Conservation (phyloP, 2,888 invertebrate genomes). For the Mechanitis mazaeus region DNA sequence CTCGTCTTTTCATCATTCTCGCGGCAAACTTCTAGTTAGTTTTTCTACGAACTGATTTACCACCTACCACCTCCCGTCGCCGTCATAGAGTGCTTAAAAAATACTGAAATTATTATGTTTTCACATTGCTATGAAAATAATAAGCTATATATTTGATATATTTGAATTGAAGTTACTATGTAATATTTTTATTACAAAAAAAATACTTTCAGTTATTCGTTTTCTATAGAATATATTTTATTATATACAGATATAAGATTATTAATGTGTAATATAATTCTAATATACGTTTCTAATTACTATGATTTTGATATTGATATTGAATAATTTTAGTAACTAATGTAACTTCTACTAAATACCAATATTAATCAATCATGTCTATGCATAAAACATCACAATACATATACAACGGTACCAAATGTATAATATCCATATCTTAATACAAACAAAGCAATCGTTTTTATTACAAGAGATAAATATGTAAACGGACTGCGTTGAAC, state of each 20-base stretch:
- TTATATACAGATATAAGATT: too few relatives aligned
- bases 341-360: too few relatives aligned
- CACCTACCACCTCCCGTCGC: conserved; percentile 42
- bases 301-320: too few relatives aligned
- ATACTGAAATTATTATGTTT: conserved; percentile 45
- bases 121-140: conserved; percentile 15
- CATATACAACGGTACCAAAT: too few relatives aligned
- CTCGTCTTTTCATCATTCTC: conserved; percentile 68
- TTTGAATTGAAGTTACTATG: conserved; percentile 2
- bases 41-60: conserved; percentile 71
- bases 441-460: neutral
- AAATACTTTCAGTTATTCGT: too few relatives aligned
- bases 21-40: conserved; percentile 68
- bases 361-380: too few relatives aligned
- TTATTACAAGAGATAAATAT: conserved; percentile 2
- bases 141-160: neutral
- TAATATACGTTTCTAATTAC: too few relatives aligned
- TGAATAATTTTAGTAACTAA: too few relatives aligned
- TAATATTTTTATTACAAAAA: too few relatives aligned
- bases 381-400: too few relatives aligned
- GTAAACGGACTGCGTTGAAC: conserved; percentile 10
- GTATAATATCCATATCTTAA: conserved; percentile 1
- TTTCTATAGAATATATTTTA: too few relatives aligned
- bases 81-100: conserved; percentile 65
- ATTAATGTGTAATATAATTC: too few relatives aligned